Conservation (phyloP, 2,113 vertebrate genomes). For the Camelus bactrianus region DNA sequence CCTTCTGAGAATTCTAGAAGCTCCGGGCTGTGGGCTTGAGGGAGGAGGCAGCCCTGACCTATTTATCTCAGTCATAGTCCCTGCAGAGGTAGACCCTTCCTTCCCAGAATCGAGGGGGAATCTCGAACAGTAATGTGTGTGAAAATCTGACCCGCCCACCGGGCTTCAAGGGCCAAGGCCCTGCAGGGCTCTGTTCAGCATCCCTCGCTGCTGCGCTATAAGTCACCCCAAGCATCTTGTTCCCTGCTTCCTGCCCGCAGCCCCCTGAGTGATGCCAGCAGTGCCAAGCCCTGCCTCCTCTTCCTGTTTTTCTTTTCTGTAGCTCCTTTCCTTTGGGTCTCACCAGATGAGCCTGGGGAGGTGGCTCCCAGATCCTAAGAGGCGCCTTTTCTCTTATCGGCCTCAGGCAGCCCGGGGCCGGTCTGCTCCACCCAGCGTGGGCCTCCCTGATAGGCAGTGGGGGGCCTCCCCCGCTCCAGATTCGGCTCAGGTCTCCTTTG, state of each 20-base stretch:
- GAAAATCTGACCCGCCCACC: not conserved
- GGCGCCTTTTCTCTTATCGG: conserved; percentile 37
- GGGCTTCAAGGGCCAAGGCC: not conserved
- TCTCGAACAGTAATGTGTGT: not conserved
- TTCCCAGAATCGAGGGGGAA: not conserved
- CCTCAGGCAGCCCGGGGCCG: not conserved
- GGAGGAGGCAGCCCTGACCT: not conserved
- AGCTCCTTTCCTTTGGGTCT: not conserved
- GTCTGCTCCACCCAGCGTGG: not conserved
- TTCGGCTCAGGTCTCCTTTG: not conserved
- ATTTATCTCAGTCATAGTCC: not conserved
- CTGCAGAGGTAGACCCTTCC: not conserved
- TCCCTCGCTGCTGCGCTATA: no score
- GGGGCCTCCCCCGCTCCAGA: not conserved
- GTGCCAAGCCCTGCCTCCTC: not conserved
- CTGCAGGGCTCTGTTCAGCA: not conserved
- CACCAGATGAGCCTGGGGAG: not conserved
- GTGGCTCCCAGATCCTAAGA: not conserved
- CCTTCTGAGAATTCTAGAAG: not conserved
- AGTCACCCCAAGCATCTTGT: not conserved
- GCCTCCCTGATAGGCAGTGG: not conserved
- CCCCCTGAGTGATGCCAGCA: not conserved
- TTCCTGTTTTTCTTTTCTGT: not conserved
- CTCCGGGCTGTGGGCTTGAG: not conserved
- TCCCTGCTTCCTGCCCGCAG: not conserved